Evolutionary conservation across 2,888 invertebrate species (phyloP).

Genomic region (Spicauda simplicius): DNA sequence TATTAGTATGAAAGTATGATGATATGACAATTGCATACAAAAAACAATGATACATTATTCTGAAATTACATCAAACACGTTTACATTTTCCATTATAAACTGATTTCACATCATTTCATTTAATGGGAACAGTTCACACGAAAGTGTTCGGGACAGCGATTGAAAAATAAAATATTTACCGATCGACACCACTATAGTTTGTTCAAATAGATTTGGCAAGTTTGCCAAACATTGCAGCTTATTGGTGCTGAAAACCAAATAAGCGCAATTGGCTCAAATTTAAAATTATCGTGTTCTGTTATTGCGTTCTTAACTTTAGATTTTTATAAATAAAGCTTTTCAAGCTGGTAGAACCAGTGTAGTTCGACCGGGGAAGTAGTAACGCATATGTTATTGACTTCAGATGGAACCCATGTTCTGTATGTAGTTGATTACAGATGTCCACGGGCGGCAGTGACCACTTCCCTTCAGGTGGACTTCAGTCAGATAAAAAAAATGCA

Average conservation of each 20-base stretch:
- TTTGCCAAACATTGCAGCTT: conserved; percentile 24
- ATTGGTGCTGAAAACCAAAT: conserved; percentile 18
- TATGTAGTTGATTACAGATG: too few species aligned
- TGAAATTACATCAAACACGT: background rate
- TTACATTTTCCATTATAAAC: conserved; percentile 6
- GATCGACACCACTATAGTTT: conserved; percentile 24
- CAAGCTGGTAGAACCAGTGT: too few species aligned
- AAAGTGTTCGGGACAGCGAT: conserved; percentile 27
- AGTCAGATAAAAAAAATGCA: too few species aligned
- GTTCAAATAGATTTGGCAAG: conserved; percentile 29
- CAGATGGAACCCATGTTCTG: too few species aligned
- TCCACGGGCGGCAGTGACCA: too few species aligned
- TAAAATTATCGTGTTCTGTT: background rate
- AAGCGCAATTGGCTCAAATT: conserved; percentile 4
- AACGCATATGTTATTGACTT: too few species aligned
- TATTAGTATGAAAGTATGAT: too few species aligned
- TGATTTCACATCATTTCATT: conserved; percentile 24
- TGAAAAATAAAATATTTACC: conserved; percentile 35
- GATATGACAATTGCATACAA: too few species aligned
- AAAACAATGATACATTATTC: too few species aligned
- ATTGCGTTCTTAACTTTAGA: background rate
- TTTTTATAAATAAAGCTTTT: background rate
- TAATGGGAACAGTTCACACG: conserved; percentile 29
- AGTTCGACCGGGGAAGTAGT: too few species aligned
- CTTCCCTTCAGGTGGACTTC: too few species aligned